Conservation (phyloP, 2,797 vertebrate species). For the Thamnophis elegans region DNA sequence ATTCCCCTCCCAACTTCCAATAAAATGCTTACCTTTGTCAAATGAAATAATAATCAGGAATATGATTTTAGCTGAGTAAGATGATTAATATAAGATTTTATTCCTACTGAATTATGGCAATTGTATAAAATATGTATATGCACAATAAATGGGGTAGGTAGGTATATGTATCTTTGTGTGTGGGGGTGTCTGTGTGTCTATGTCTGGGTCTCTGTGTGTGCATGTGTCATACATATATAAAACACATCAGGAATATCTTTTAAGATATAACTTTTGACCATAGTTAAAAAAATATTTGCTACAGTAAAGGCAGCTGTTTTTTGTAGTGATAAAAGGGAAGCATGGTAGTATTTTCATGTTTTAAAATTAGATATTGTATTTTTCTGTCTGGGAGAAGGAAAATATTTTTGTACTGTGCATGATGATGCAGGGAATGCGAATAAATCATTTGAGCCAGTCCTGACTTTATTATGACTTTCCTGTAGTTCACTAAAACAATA, state of each 20-base stretch:
- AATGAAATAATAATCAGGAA: background rate
- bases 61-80: background rate
- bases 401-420: background rate
- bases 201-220: background rate
- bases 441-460: background rate
- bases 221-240: background rate
- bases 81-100: background rate
- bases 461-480: background rate
- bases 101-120: background rate
- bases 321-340: background rate
- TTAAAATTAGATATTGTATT: background rate
- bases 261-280: background rate
- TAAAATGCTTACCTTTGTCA: background rate
- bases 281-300: background rate
- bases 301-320: background rate
- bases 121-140: background rate
- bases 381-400: background rate
- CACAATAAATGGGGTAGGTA: background rate
- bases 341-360: background rate
- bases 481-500: background rate
- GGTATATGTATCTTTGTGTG: background rate
- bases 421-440: background rate
- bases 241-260: background rate
- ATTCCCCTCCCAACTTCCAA: rapidly evolving
- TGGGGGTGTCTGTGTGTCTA: background rate